Conservation (phyloP, 2,888 invertebrate genomes). For the Scrobipalpa atriplicella region DNA sequence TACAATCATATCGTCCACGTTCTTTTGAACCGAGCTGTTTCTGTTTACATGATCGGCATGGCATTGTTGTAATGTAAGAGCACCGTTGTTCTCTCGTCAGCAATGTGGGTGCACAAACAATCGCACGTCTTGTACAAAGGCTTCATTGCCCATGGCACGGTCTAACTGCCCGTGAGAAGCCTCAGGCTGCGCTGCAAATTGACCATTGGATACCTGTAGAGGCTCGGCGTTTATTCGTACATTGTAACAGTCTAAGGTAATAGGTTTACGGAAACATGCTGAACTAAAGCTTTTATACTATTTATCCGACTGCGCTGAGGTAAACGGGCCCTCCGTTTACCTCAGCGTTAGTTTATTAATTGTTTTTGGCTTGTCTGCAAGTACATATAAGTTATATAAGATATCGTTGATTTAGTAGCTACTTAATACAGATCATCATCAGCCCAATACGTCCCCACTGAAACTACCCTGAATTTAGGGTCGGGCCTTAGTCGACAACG, state of each 20-base stretch:
- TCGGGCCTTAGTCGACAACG: too few species aligned
- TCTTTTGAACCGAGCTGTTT: background rate
- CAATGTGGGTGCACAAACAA: background rate
- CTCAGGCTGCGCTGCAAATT: conserved; percentile 14
- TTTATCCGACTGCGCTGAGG: too few species aligned
- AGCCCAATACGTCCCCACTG: too few species aligned
- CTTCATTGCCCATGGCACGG: background rate
- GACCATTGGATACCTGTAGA: conserved; percentile 13
- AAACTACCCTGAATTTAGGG: too few species aligned
- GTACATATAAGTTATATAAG: too few species aligned
- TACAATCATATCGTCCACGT: background rate
- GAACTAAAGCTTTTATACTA: too few species aligned
- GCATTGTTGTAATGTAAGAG: background rate
- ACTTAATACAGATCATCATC: too few species aligned
- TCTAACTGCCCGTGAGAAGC: background rate
- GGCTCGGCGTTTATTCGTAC: background rate
- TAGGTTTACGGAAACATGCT: background rate
- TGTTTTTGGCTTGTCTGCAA: too few species aligned
- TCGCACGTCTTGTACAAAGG: background rate
- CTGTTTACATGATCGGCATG: too few species aligned
- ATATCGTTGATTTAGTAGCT: too few species aligned
- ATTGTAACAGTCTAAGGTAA: background rate
- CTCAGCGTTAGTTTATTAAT: too few species aligned
- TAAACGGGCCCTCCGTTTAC: too few species aligned
- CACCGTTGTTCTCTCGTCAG: background rate